Conservation (phyloP, 1,140 invertebrate genomes). For the Triops cancriformis region DNA sequence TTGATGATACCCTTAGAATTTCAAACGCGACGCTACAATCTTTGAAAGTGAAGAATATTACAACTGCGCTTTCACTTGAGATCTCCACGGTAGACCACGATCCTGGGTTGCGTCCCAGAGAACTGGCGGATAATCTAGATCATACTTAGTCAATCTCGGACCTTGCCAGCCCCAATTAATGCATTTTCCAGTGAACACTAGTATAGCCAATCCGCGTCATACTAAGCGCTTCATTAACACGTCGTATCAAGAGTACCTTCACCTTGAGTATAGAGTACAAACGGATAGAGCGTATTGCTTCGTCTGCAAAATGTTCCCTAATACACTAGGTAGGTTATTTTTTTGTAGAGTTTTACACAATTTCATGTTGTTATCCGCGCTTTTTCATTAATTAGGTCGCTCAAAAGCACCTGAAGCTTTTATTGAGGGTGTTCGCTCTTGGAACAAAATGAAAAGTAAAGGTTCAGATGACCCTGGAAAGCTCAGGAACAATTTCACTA, state of each 20-base stretch:
- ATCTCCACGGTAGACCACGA: not conserved
- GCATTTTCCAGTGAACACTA: not conserved
- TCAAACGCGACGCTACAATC: not conserved
- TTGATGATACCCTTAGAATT: not conserved
- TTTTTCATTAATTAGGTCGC: not conserved
- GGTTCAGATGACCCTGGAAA: slow-evolving; percentile 10
- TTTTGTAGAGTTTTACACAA: not conserved
- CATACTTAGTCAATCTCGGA: slow-evolving; percentile 6
- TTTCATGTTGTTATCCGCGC: not conserved
- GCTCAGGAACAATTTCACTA: not conserved
- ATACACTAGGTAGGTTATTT: not conserved
- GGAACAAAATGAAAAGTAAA: slow-evolving; percentile 16
- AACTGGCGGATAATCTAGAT: slow-evolving; percentile 7
- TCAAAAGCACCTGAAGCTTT: not conserved
- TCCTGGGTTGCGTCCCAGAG: not conserved
- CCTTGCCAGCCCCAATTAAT: not conserved
- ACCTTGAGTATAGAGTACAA: slow-evolving; percentile 6
- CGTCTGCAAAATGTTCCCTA: slow-evolving; percentile 3
- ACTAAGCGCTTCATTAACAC: not conserved
- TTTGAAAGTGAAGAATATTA: not conserved
- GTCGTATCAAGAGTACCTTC: slow-evolving; percentile 9
- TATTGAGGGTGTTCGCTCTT: not conserved
- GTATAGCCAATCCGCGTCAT: not conserved
- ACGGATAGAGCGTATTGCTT: slow-evolving; percentile 11
- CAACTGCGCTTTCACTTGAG: not conserved